Percentiles rank a stretch among this genome's conserved stretches.
These are phyloP conservation scores for Phataginus tetradactyla DNA, from an alignment of 2,797 vertebrate species.

Conservation along the genomic window DNA sequence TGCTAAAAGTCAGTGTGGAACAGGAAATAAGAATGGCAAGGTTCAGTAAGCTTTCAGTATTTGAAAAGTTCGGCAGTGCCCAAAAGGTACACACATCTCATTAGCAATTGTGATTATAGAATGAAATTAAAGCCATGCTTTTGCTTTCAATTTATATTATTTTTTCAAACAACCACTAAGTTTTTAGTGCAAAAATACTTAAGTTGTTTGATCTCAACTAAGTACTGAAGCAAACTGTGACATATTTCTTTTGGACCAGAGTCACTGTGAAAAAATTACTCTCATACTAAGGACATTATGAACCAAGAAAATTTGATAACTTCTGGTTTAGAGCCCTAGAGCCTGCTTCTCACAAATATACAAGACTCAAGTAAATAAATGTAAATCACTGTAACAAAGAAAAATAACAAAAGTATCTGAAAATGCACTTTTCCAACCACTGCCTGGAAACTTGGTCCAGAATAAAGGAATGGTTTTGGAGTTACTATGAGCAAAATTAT, in stretches of 20 bases:
- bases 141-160: conserved; percentile 52
- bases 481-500: conserved; percentile 23
- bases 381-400: conserved; percentile 34
- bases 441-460: not conserved
- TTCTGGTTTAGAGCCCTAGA: not conserved
- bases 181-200: conserved; percentile 43
- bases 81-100: not conserved
- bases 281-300: not conserved
- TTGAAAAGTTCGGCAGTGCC: not conserved
- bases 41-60: conserved; percentile 4
- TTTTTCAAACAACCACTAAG: conserved; percentile 52
- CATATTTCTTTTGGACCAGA: conserved; percentile 47
- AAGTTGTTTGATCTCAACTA: not conserved
- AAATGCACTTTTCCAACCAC: conserved; percentile 40
- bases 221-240: conserved; percentile 22
- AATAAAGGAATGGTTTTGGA: not conserved
- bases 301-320: conserved; percentile 37
- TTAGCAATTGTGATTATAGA: conserved; percentile 48
- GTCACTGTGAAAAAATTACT: conserved; percentile 20
- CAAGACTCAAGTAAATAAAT: conserved; percentile 37
- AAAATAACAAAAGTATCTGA: conserved; percentile 18
- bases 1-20: not conserved
- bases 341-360: not conserved
- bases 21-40: not conserved
- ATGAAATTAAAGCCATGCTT: conserved; percentile 38